These are phyloP conservation scores for Brachionus sp. DNA, from an alignment of 1,140 invertebrate genomes.

Conservation along the genomic window DNA sequence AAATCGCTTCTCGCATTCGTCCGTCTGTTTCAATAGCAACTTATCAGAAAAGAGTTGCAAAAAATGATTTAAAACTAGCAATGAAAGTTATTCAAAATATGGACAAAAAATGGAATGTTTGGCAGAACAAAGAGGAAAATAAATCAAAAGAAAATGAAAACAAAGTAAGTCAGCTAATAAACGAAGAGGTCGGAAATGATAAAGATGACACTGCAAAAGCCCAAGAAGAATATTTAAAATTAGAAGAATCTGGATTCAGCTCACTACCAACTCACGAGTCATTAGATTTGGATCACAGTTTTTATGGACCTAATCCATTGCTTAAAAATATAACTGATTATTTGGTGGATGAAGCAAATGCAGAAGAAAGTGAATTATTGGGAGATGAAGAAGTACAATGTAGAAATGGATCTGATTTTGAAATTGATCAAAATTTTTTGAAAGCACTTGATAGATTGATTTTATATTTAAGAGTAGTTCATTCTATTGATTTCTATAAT, in stretches of 20 bases:
- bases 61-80: slow-evolving; percentile 85
- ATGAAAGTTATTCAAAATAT: slow-evolving; percentile 91
- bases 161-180: background rate
- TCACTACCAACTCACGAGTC: background rate
- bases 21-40: slow-evolving; percentile 85
- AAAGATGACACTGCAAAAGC: background rate
- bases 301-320: slow-evolving; percentile 17
- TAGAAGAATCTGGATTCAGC: slow-evolving; percentile 23
- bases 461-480: slow-evolving; percentile 89
- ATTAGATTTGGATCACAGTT: background rate
- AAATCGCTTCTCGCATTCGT: slow-evolving; percentile 83
- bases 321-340: slow-evolving; percentile 86
- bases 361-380: slow-evolving; percentile 92
- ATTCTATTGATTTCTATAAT: slow-evolving; percentile 98
- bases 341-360: slow-evolving; percentile 93
- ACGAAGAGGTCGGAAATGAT: background rate
- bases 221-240: slow-evolving; percentile 1
- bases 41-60: slow-evolving; percentile 74
- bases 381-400: slow-evolving; percentile 60
- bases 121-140: background rate
- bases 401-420: slow-evolving; percentile 60
- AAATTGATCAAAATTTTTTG: slow-evolving; percentile 73
- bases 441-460: slow-evolving; percentile 78
- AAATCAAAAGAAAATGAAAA: background rate
- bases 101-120: slow-evolving; percentile 62